These are phyloP conservation scores for Drosophila rubida DNA, from an alignment of 2,888 invertebrate species.

Conservation along the genomic window DNA sequence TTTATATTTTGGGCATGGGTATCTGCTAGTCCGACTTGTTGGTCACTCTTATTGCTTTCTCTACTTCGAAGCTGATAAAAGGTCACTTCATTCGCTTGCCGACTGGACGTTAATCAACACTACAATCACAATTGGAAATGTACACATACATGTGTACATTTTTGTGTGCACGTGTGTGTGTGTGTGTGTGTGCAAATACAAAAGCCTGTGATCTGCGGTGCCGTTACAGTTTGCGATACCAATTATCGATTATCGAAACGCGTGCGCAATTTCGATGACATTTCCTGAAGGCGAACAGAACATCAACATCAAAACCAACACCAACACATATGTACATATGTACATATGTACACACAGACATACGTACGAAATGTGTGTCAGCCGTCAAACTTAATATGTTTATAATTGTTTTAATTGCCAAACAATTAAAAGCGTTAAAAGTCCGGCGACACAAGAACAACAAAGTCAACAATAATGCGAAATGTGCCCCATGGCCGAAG, in stretches of 20 bases:
- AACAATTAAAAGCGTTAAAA: constrained; percentile 60
- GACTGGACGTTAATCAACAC: not conserved
- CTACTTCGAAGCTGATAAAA: not conserved
- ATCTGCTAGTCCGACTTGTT: not conserved
- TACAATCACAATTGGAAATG: not conserved
- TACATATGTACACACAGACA: not conserved
- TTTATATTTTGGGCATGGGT: not conserved
- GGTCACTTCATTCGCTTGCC: constrained; percentile 2
- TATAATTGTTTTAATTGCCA: constrained; percentile 74
- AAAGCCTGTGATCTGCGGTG: not conserved
- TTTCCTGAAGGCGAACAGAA: constrained; percentile 18
- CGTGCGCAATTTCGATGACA: constrained; percentile 3
- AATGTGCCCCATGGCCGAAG: constrained; percentile 45
- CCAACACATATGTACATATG: not conserved
- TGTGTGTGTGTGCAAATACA: too few species aligned
- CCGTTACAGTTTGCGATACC: constrained; percentile 42
- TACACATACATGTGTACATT: not conserved
- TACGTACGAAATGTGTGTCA: constrained; percentile 58
- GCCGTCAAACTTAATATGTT: constrained; percentile 63
- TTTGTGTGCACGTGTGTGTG: too few species aligned
- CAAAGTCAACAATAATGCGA: constrained; percentile 39
- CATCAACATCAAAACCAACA: constrained; percentile 2
- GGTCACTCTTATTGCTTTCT: too few species aligned
- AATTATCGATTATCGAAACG: constrained; percentile 28
- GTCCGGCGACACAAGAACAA: constrained; percentile 20